Evolutionary conservation across 2,797 vertebrate genomes (phyloP).

Genomic region (Tapirus indicus): DNA sequence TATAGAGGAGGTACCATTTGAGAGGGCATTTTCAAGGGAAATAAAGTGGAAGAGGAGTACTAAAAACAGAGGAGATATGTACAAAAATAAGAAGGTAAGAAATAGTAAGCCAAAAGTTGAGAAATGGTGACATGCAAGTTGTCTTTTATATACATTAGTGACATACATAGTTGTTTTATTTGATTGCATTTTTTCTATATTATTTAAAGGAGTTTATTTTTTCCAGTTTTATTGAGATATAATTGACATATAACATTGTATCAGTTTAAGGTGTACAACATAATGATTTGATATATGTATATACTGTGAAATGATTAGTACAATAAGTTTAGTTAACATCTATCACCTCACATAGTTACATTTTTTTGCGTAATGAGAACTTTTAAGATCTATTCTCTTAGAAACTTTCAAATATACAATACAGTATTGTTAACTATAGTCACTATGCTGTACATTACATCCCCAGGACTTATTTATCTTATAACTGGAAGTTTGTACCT

Average conservation of each 20-base stretch:
- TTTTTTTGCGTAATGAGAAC: too few relatives aligned
- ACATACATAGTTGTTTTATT: neutral
- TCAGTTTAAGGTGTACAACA: neutral
- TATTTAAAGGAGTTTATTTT: neutral
- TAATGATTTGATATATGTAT: neutral
- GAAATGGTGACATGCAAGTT: neutral
- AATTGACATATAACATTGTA: neutral
- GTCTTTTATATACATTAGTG: neutral
- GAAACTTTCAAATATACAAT: too few relatives aligned
- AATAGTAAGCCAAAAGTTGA: neutral
- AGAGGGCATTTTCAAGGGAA: neutral
- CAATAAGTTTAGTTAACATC: neutral
- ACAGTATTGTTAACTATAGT: neutral
- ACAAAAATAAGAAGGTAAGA: neutral
- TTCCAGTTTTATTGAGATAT: neutral
- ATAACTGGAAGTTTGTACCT: neutral
- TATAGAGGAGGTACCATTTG: neutral
- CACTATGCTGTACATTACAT: neutral
- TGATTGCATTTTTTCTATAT: neutral
- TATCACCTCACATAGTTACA: neutral
- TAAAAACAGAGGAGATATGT: neutral
- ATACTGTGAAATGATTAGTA: neutral
- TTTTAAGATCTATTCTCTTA: neutral
- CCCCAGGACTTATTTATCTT: neutral
- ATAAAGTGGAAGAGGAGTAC: neutral